Base-by-base conservation (phyloP, 2,113 vertebrate species). In the Rhinopithecus roxellana region DNA sequence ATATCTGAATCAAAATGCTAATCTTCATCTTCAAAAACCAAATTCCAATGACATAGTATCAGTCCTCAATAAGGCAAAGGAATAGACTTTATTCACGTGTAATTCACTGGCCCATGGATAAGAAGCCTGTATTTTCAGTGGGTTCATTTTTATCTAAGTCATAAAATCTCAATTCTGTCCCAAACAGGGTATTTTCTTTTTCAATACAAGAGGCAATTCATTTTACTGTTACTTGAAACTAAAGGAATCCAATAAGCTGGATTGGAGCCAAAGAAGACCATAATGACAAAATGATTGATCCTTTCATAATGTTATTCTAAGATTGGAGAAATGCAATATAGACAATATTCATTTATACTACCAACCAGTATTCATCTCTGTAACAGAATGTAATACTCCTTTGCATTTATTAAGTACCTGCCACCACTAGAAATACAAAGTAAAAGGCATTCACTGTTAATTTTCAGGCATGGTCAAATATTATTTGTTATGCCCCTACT, bases 221-320 rank as follows among this genome's bases (percentile, higher is more conserved):
- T 98, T 97, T 97, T 97, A 97, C 95, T 97, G 85, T 96, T 97
- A 94, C 95, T 95, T 97, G 97, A 96, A 97, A 97, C 86, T 97
- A 97, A 97, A 97, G 45, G 55, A 97, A 97, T 97, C 82, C 96
- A 97, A 97, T 97, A 98, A 96, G 87, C 78, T 95, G 95, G 94
- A 93, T 85, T 89, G 74, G 16, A 97, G 96, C 95, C 94, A 98
- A 97, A 96, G 89, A 96, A 94, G 95, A 94, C 38, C 61, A 84
- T 97, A 97, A 96, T 94, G 82, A 96, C 94, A 97, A 94, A 97
- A 97, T 89, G 97, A 98, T 98, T 97, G 97, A 97, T 98, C 93
- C 86, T 97, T 97, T 72, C 97, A 95, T 93, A 97, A 95, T 95
- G 40, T 95, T 96, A 70, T 96, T 86, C 95, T 97, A 86, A 97